Percentiles rank a stretch among this genome's conserved stretches.
phyloP scores from a whole-genome alignment of 2,113 vertebrate species.

The Sinocyclocheilus anophthalmus region DNA sequence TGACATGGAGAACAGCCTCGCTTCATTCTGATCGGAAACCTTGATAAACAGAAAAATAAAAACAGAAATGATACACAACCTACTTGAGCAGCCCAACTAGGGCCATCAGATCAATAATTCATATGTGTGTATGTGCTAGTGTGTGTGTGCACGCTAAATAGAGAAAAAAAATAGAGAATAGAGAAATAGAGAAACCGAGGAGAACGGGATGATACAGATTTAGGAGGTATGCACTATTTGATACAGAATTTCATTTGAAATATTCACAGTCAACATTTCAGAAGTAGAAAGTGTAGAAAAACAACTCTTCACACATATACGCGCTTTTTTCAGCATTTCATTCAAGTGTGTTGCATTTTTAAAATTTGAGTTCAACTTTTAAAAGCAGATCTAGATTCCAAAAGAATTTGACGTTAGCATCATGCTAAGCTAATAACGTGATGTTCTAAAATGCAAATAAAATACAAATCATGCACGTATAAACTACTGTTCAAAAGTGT shows the following conservation, averaged over 20 bases:
- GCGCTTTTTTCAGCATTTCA: not conserved
- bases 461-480: not conserved
- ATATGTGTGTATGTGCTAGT: not conserved
- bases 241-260: not conserved
- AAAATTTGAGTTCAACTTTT: too few relatives aligned
- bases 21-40: not conserved
- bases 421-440: too few relatives aligned
- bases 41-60: slow-evolving; percentile 1
- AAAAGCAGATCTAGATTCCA: too few relatives aligned
- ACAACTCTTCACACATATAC: not conserved
- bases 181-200: not conserved
- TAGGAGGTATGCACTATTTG: not conserved
- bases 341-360: not conserved
- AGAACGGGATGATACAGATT: not conserved
- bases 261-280: not conserved
- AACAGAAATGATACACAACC: slow-evolving; percentile 3
- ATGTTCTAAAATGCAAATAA: not conserved
- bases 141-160: not conserved
- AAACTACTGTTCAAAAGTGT: not conserved
- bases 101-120: slow-evolving; percentile 12
- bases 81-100: slow-evolving; percentile 3
- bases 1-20: not conserved
- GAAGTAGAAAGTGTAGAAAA: not conserved
- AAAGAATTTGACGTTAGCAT: too few relatives aligned
- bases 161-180: not conserved